Conservation (phyloP, 2,797 vertebrate species). For the Alouatta caraya region DNA sequence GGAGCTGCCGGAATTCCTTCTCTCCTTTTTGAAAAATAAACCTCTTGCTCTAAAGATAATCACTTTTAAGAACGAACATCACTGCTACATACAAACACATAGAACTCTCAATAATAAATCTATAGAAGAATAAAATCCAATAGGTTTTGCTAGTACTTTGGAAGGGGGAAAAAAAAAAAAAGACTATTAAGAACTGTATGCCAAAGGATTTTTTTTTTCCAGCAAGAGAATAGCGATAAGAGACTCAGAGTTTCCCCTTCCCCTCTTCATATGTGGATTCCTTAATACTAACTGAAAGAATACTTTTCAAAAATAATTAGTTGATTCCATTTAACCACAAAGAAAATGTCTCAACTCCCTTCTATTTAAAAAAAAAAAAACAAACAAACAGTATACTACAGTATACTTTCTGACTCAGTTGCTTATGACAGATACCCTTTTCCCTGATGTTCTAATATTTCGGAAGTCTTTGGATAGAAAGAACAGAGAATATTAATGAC, state of each 20-base stretch:
- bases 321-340: constrained; percentile 73
- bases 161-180: not conserved
- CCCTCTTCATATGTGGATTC: not conserved
- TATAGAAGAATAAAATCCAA: constrained; percentile 15
- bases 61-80: constrained; percentile 47
- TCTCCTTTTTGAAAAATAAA: constrained; percentile 57
- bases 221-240: not conserved
- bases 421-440: constrained; percentile 64
- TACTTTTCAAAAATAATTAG: constrained; percentile 69
- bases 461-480: constrained; percentile 77
- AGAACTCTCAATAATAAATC: constrained; percentile 13
- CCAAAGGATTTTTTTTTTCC: not conserved
- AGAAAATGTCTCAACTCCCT: constrained; percentile 67
- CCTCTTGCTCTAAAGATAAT: constrained; percentile 45
- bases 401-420: constrained; percentile 70
- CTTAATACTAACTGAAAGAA: not conserved
- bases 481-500: constrained; percentile 72
- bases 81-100: constrained; percentile 10
- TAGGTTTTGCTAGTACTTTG: constrained; percentile 17
- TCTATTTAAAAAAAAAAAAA: constrained; percentile 63
- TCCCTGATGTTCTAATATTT: constrained; percentile 74
- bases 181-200: not conserved
- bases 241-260: not conserved
- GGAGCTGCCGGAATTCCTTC: not conserved
- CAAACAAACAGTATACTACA: constrained; percentile 71